phyloP scores from a whole-genome alignment of 1,140 invertebrate genomes.

The Harpegnathos saltator region DNA sequence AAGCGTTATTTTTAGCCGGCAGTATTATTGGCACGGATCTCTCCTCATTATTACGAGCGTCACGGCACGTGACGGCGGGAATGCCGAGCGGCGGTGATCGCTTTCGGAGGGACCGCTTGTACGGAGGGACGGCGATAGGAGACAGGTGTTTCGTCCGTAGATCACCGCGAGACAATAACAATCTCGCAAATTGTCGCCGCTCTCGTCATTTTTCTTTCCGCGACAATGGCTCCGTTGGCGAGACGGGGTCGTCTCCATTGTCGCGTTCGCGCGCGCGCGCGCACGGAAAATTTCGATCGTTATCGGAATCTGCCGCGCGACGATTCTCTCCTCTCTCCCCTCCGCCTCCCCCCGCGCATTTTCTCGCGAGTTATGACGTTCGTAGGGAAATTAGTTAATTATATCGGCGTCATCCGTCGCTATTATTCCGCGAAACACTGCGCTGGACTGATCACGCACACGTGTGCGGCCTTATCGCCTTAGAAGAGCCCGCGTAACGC shows the following conservation, averaged over 20 bases:
- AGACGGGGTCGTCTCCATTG: too few relatives aligned
- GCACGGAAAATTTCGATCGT: background rate
- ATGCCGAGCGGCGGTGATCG: constrained; percentile 25
- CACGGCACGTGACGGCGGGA: constrained; percentile 17
- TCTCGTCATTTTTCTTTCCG: background rate
- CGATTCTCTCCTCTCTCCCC: background rate
- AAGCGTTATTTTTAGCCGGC: constrained; percentile 72
- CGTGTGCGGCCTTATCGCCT: background rate
- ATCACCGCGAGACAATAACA: background rate
- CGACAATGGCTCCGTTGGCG: background rate
- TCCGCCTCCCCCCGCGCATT: too few relatives aligned
- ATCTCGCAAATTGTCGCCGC: background rate
- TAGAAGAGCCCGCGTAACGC: constrained; percentile 25
- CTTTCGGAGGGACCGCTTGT: background rate
- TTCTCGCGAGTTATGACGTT: background rate
- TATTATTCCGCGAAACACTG: background rate
- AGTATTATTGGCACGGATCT: constrained; percentile 64
- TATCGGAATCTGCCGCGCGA: constrained; percentile 1
- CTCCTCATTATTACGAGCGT: constrained; percentile 25
- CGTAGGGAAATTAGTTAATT: constrained; percentile 51
- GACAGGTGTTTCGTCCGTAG: constrained; percentile 1
- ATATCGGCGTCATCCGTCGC: constrained; percentile 9
- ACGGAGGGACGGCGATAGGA: background rate
- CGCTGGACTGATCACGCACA: constrained; percentile 28
- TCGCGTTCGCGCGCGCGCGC: too few relatives aligned